phyloP scores from a whole-genome alignment of 1,140 invertebrate genomes.

The Ceratitis capitata region DNA sequence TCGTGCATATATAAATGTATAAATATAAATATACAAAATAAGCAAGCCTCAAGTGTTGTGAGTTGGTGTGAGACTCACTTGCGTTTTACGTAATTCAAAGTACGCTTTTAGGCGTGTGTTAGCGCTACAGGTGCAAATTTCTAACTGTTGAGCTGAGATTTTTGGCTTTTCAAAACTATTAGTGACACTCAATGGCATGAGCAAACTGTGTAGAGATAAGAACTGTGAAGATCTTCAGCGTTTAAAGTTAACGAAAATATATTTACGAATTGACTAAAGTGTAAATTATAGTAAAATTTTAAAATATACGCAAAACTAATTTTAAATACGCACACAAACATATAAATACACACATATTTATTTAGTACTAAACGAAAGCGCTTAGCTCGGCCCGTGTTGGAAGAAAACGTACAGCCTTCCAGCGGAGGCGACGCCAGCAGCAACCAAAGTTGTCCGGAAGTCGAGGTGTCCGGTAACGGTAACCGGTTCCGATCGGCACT shows the following conservation, averaged over 20 bases:
- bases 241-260: too few relatives aligned
- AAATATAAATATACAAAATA: neutral
- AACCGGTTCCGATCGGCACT: slow-evolving; percentile 67
- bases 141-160: neutral
- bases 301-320: neutral
- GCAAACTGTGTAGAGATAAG: neutral
- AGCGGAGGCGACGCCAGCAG: neutral
- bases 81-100: neutral
- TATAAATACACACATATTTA: neutral
- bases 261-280: too few relatives aligned
- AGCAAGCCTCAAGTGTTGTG: neutral
- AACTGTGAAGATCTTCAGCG: neutral
- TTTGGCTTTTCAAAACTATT: neutral
- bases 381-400: neutral
- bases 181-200: neutral
- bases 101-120: neutral
- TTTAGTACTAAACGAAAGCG: neutral
- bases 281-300: neutral
- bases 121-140: slow-evolving; percentile 4
- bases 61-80: neutral
- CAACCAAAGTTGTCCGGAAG: slow-evolving; percentile 61
- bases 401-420: neutral
- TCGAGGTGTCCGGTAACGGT: slow-evolving; percentile 66
- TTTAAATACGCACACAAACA: neutral
- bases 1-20: neutral